phyloP scores from a whole-genome alignment of 2,113 vertebrate genomes.

The Quiscalus mexicanus region DNA sequence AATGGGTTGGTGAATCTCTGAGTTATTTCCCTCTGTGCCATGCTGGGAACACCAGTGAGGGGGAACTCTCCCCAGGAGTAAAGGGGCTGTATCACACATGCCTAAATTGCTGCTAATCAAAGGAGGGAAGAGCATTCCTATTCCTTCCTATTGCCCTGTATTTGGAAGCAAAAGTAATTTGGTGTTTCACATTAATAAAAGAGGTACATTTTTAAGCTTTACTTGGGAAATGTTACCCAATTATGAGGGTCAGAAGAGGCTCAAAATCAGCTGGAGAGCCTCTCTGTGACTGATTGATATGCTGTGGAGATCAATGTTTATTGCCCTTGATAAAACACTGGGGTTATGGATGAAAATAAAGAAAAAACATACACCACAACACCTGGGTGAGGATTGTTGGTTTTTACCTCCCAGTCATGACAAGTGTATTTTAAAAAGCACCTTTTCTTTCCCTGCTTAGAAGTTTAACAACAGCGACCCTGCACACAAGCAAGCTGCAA shows the following conservation, averaged over 20 bases:
- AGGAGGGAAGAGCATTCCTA: background rate
- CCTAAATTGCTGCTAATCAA: background rate
- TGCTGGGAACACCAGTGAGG: background rate
- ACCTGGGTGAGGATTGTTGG: background rate
- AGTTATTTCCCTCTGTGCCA: background rate
- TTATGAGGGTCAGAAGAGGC: background rate
- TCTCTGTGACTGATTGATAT: background rate
- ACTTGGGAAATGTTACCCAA: background rate
- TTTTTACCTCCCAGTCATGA: background rate
- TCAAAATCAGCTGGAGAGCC: background rate
- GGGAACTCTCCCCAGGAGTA: background rate
- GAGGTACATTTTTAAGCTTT: background rate
- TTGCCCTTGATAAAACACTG: background rate
- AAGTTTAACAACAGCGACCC: background rate
- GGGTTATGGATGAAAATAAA: background rate
- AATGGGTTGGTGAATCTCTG: background rate
- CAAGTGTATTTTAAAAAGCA: background rate
- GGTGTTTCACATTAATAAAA: background rate
- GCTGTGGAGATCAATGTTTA: background rate
- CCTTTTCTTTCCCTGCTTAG: background rate
- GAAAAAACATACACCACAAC: background rate
- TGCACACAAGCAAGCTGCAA: background rate
- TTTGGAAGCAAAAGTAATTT: background rate
- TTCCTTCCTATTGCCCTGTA: background rate
- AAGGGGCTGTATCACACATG: background rate